These are phyloP conservation scores for Drosophila mayri DNA, from an alignment of 1,140 invertebrate genomes.

Conservation along the genomic window DNA sequence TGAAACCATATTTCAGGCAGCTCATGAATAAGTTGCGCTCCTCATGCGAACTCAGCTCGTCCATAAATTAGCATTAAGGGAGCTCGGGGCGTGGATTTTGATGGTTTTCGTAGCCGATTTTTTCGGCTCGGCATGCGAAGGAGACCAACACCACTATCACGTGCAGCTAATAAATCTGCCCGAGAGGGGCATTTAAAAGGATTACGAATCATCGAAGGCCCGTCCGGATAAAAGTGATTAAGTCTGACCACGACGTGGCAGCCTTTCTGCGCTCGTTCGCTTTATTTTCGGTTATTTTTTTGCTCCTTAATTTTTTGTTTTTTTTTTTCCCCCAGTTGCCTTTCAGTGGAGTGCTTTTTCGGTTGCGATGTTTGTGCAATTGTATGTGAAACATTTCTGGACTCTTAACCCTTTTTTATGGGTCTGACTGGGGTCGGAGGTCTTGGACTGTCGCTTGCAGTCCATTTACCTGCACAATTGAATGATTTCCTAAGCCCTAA, in stretches of 20 bases:
- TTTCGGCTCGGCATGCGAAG: slow-evolving; percentile 6
- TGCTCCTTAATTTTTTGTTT: neutral
- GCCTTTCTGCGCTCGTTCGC: slow-evolving; percentile 27
- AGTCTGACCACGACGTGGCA: slow-evolving; percentile 61
- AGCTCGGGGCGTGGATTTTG: slow-evolving; percentile 65
- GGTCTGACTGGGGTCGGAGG: slow-evolving; percentile 41
- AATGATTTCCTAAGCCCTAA: slow-evolving; percentile 77
- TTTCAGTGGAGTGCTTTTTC: slow-evolving; percentile 20
- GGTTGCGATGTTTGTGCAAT: slow-evolving; percentile 58
- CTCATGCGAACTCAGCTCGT: slow-evolving; percentile 54
- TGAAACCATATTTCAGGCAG: slow-evolving; percentile 57
- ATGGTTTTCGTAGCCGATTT: slow-evolving; percentile 31
- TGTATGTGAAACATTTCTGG: slow-evolving; percentile 73
- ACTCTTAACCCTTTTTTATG: slow-evolving; percentile 43
- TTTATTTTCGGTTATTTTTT: slow-evolving; percentile 2
- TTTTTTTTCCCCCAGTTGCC: neutral
- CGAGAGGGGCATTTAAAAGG: slow-evolving; percentile 74
- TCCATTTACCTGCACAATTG: slow-evolving; percentile 85
- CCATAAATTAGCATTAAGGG: slow-evolving; percentile 81
- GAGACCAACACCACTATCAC: slow-evolving; percentile 64
- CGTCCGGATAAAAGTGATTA: slow-evolving; percentile 80
- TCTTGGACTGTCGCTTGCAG: slow-evolving; percentile 77
- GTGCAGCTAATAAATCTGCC: slow-evolving; percentile 78
- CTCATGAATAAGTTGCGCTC: slow-evolving; percentile 70
- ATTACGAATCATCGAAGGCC: slow-evolving; percentile 61